Base-by-base conservation (phyloP, 2,888 invertebrate genomes). In the Sabellastarte sp. region DNA sequence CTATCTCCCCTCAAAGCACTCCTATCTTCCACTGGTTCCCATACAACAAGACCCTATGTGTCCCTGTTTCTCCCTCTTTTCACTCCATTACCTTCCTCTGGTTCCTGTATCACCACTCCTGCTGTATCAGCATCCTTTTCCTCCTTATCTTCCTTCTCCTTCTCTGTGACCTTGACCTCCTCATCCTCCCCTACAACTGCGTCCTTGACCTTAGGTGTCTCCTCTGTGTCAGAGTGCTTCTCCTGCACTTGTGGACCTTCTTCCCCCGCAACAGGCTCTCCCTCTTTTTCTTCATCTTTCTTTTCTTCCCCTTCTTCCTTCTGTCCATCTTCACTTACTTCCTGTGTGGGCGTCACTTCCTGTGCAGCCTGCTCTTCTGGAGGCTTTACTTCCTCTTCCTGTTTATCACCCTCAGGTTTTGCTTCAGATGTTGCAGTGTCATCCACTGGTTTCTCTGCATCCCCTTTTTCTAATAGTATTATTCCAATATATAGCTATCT, bases 161-260 rank as follows among this genome's bases (percentile, higher is more conserved):
- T 56, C 32, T 67, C 67, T 29, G 57, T 59, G 31, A 50, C 57
- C 50, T 61, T 32, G 53, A 32, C 56, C 29, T 31, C 51, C 29
- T 51, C 57, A 50, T 50, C 32, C 30, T 29, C 29, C 63, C 59
- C 56, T 59, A 57, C 30, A 30, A 29, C 51, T 32, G 60, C 33
- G 3, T 62, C 60, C 24, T 3, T 15, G 29, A 51, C 60, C 29
- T 41, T 20, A 20, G 5, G 30, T 57, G 32, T 50, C 15, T 41
- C 52, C 24, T 20, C 31, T 20, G 61, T 56, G 30, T 67, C 67
- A 28, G 57, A 58, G 31, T 51, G 55, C 50, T 61, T 32, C 55
- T 50, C 56, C 29, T 31, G 50, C 29, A 41, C 57, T 52, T 50
- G 28, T 31, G 24, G 24, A 61, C 59, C 41, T 5, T 41, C 52